Evolutionary conservation across 1,140 invertebrate species (phyloP).

Genomic region (Zaprionus davidi): DNA sequence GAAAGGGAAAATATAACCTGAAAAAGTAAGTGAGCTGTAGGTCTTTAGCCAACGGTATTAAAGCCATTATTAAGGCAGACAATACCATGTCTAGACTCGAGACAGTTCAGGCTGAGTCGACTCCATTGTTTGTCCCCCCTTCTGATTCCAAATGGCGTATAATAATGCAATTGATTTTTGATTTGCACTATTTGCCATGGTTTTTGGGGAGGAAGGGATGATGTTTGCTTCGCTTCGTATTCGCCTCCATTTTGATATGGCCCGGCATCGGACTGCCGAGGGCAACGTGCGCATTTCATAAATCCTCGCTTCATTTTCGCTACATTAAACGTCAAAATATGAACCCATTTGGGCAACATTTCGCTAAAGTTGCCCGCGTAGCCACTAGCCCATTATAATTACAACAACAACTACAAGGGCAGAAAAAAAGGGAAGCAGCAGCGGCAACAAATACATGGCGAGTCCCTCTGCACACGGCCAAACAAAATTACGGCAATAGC

Average conservation of each 20-base stretch:
- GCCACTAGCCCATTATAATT: constrained; percentile 75
- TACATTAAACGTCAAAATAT: constrained; percentile 83
- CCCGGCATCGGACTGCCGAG: constrained; percentile 37
- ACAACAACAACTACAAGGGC: constrained; percentile 59
- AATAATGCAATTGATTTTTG: constrained; percentile 83
- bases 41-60: constrained; percentile 15
- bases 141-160: constrained; percentile 58
- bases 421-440: constrained; percentile 1
- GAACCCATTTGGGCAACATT: constrained; percentile 81
- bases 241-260: constrained; percentile 36
- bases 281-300: constrained; percentile 78
- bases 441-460: constrained; percentile 37
- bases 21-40: constrained; percentile 9
- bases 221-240: background rate
- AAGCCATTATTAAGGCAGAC: constrained; percentile 26
- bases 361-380: constrained; percentile 41
- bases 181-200: constrained; percentile 57
- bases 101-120: constrained; percentile 45
- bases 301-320: constrained; percentile 81
- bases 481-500: constrained; percentile 72
- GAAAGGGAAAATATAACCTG: background rate
- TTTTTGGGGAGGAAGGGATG: constrained; percentile 13
- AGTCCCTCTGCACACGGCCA: constrained; percentile 48
- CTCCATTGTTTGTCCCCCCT: constrained; percentile 38
- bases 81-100: constrained; percentile 44